Percentiles rank a stretch among this genome's conserved stretches.
phyloP scores from a whole-genome alignment of 2,888 invertebrate genomes.

The Danaus chrysippus region DNA sequence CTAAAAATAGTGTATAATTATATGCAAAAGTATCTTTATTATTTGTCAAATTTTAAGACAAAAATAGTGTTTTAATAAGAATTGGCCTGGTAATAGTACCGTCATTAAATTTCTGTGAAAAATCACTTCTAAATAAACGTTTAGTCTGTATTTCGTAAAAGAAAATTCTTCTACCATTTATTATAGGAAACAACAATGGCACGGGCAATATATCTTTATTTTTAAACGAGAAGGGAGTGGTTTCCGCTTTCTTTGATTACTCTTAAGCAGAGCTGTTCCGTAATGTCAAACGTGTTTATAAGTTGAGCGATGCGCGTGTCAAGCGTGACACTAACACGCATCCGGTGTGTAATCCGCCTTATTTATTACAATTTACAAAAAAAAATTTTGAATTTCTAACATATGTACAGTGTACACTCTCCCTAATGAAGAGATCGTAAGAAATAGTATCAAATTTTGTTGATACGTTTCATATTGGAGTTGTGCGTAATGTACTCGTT shows the following conservation, averaged over 20 bases:
- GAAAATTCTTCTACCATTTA: constrained; percentile 17
- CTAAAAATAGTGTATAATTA: too few relatives aligned
- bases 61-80: too few relatives aligned
- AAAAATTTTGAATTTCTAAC: too few relatives aligned
- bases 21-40: too few relatives aligned
- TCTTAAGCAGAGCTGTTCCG: constrained; percentile 23
- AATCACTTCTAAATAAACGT: background rate
- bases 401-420: too few relatives aligned
- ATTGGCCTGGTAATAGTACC: too few relatives aligned
- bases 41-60: too few relatives aligned
- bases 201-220: constrained; percentile 29
- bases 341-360: constrained; percentile 48
- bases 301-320: constrained; percentile 38
- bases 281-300: constrained; percentile 32
- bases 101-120: background rate
- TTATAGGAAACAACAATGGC: constrained; percentile 25
- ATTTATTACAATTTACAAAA: constrained; percentile 46
- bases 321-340: constrained; percentile 45
- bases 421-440: too few relatives aligned
- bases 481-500: background rate
- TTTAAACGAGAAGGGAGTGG: constrained; percentile 30
- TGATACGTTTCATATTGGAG: background rate
- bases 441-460: background rate
- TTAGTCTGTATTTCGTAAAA: background rate
- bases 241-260: constrained; percentile 32